Evolutionary conservation across 2,113 vertebrate species (phyloP).

Genomic region (Periophthalmus modestus): DNA sequence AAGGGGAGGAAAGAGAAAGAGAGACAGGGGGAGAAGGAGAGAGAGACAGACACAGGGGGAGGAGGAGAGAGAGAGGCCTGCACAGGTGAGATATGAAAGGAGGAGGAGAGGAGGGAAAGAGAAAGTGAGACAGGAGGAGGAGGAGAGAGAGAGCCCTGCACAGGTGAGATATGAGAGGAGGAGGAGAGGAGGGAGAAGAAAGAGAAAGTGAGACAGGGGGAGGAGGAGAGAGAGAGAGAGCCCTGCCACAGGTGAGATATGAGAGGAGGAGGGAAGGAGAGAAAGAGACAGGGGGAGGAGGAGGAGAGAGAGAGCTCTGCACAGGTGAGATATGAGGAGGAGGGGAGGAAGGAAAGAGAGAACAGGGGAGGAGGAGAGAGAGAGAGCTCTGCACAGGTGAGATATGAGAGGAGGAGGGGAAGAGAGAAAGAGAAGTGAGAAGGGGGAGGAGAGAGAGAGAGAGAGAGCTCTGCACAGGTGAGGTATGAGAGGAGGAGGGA

Average conservation of each 20-base stretch:
- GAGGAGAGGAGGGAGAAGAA: background rate
- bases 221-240: conserved; percentile 44
- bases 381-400: background rate
- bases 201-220: too few relatives aligned
- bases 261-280: background rate
- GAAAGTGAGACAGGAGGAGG: too few relatives aligned
- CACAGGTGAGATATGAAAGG: background rate
- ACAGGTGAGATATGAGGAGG: background rate
- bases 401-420: background rate
- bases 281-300: too few relatives aligned
- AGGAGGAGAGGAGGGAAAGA: background rate
- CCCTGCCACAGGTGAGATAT: conserved; percentile 81
- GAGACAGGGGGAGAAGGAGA: too few relatives aligned
- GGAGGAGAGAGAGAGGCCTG: background rate
- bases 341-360: background rate
- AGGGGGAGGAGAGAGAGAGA: too few relatives aligned
- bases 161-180: background rate
- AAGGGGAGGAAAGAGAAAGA: background rate
- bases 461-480: too few relatives aligned
- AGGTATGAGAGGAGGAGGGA: too few relatives aligned
- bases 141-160: background rate
- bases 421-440: too few relatives aligned
- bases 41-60: too few relatives aligned
- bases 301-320: background rate
- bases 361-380: background rate